Percentiles rank a stretch among this genome's conserved stretches.
Conservation (phyloP, 1,140 invertebrate genomes). For the Achroia grisella region DNA sequence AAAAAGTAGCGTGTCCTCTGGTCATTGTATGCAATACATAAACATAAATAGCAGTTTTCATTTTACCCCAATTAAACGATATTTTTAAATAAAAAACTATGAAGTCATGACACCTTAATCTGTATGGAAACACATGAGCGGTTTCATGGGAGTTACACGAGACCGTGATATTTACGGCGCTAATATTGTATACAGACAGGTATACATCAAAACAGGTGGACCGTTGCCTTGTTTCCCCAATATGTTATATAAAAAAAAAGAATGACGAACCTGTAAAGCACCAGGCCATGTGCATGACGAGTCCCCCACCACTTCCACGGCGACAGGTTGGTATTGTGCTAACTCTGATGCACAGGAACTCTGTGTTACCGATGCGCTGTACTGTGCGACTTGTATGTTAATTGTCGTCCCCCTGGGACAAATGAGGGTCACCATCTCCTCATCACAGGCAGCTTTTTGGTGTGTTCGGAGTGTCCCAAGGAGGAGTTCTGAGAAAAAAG, state of each 20-base stretch:
- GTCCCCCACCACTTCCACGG: slow-evolving; percentile 64
- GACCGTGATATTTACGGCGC: no score
- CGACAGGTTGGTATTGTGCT: slow-evolving; percentile 73
- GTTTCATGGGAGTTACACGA: no score
- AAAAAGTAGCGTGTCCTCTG: no score
- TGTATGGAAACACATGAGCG: no score
- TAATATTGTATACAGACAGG: no score
- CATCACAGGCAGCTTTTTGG: slow-evolving; percentile 90
- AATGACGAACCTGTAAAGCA: slow-evolving; percentile 68
- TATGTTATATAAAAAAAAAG: background rate
- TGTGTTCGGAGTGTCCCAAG: slow-evolving; percentile 91
- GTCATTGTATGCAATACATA: no score
- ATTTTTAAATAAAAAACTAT: no score
- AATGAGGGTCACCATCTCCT: slow-evolving; percentile 85
- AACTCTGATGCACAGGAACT: slow-evolving; percentile 85
- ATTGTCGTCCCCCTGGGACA: slow-evolving; percentile 92
- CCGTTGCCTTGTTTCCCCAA: background rate
- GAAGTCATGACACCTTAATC: no score
- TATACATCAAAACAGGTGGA: no score
- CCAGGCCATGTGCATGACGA: slow-evolving; percentile 72
- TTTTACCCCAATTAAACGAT: no score
- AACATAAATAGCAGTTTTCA: no score
- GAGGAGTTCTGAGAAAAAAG: slow-evolving; percentile 80
- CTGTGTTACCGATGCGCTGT: slow-evolving; percentile 57
- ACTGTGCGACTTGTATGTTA: slow-evolving; percentile 85